Conservation (phyloP, 2,113 vertebrate genomes). For the Scartelaos histophorus region DNA sequence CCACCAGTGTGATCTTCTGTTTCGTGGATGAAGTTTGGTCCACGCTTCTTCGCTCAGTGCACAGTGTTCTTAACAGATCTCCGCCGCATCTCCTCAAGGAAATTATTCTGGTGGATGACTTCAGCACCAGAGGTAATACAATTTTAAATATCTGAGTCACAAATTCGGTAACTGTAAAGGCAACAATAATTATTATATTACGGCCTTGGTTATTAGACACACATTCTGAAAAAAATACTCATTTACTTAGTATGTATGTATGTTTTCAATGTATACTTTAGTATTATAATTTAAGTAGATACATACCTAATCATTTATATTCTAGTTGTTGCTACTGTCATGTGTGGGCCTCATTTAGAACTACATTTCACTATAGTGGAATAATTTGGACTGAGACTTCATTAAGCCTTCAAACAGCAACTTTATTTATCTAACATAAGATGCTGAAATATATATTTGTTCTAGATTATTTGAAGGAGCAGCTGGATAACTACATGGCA, state of each 20-base stretch:
- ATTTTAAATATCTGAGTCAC: not conserved
- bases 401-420: too few species aligned
- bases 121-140: slow-evolving; percentile 86
- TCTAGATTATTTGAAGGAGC: slow-evolving; percentile 85
- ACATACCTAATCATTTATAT: too few species aligned
- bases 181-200: not conserved
- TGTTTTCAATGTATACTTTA: too few species aligned
- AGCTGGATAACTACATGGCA: slow-evolving; percentile 87
- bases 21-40: slow-evolving; percentile 99
- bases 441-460: not conserved
- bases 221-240: too few species aligned
- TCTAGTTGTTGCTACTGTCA: too few species aligned
- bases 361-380: not conserved
- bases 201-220: too few species aligned
- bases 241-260: too few species aligned
- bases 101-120: slow-evolving; percentile 94
- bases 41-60: slow-evolving; percentile 91
- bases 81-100: slow-evolving; percentile 86
- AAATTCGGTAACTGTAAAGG: not conserved
- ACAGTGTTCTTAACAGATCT: slow-evolving; percentile 91
- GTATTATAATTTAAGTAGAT: too few species aligned
- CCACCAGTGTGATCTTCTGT: slow-evolving; percentile 93
- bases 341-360: not conserved
- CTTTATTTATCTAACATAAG: not conserved
- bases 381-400: too few species aligned